These are phyloP conservation scores for Xiphorhynchus erythropygius DNA, from an alignment of 2,797 vertebrate genomes.

Conservation along the genomic window DNA sequence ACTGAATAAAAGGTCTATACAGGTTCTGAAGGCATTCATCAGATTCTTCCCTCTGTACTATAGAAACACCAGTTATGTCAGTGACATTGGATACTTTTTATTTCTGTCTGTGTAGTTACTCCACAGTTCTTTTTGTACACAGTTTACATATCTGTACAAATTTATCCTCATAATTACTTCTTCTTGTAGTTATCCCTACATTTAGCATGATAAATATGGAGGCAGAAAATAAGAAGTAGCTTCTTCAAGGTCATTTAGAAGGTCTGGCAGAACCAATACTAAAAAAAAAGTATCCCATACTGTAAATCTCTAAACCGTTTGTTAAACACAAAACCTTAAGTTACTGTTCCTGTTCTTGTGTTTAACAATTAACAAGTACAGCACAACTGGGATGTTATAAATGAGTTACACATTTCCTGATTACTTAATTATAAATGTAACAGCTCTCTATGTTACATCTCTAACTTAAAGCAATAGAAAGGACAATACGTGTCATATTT, in stretches of 20 bases:
- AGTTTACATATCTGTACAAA: not conserved
- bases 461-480: not conserved
- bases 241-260: not conserved
- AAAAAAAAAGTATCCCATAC: not conserved
- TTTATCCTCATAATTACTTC: not conserved
- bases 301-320: not conserved
- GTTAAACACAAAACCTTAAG: conserved; percentile 2
- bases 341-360: not conserved
- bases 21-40: not conserved
- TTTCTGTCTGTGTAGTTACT: not conserved
- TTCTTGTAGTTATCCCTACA: not conserved
- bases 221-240: not conserved
- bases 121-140: not conserved
- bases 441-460: not conserved
- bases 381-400: conserved; percentile 21
- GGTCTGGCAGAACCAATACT: not conserved
- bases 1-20: not conserved
- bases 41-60: not conserved
- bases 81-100: not conserved
- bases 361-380: conserved; percentile 28
- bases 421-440: conserved; percentile 17
- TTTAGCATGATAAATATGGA: not conserved
- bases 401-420: not conserved
- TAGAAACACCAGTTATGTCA: not conserved
- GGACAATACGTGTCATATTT: not conserved